Conservation (phyloP, 2,888 invertebrate species). For the Drosophila infuscata region DNA sequence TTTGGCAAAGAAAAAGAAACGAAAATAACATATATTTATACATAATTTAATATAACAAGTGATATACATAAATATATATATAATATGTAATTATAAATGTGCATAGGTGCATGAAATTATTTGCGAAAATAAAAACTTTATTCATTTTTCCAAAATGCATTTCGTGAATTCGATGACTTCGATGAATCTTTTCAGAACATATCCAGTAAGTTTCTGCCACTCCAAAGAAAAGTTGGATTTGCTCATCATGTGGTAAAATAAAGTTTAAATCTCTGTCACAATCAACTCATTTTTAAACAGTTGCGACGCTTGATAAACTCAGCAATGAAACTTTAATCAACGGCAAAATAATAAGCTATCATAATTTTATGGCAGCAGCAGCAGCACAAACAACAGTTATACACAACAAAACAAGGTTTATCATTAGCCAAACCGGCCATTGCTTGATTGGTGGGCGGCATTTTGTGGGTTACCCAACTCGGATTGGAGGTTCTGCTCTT, state of each 20-base stretch:
- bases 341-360: constrained; percentile 42
- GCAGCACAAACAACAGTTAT: constrained; percentile 26
- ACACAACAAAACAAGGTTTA: constrained; percentile 69
- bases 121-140: constrained; percentile 64
- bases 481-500: constrained; percentile 28
- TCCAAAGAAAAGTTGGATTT: constrained; percentile 1
- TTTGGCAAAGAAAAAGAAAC: constrained; percentile 22
- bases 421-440: constrained; percentile 69
- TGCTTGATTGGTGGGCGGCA: constrained; percentile 63
- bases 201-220: constrained; percentile 11
- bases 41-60: constrained; percentile 57
- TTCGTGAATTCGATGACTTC: constrained; percentile 20
- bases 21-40: constrained; percentile 7
- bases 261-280: constrained; percentile 37
- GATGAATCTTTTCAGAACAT: background rate
- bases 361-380: constrained; percentile 62
- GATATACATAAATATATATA: constrained; percentile 55
- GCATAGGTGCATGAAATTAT: constrained; percentile 46
- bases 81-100: constrained; percentile 40
- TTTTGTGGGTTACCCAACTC: constrained; percentile 23
- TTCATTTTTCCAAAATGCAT: constrained; percentile 58
- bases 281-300: constrained; percentile 49
- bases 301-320: constrained; percentile 35
- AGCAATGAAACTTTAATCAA: constrained; percentile 70
- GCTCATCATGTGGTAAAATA: constrained; percentile 4